Evolutionary conservation across 2,888 invertebrate genomes (phyloP).

Genomic region (Limenitis camilla): DNA sequence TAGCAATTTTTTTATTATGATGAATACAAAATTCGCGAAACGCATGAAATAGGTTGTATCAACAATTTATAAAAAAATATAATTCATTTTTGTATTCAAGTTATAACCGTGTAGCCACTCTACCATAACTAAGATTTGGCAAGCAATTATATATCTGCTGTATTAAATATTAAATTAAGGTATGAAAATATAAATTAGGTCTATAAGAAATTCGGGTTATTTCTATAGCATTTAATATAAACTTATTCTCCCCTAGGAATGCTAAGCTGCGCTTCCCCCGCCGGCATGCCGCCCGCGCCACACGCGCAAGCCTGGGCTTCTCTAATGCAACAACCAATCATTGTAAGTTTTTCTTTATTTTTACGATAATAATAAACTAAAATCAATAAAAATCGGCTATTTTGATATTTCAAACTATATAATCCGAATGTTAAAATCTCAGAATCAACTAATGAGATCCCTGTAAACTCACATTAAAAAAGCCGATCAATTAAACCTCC

Average conservation of each 20-base stretch:
- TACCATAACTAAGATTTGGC: too few species aligned
- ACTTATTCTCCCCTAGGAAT: conserved; percentile 39
- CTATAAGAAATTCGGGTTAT: too few species aligned
- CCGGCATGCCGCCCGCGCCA: conserved; percentile 63
- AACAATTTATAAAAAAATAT: neutral
- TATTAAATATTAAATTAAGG: too few species aligned
- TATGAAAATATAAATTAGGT: too few species aligned
- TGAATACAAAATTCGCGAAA: conserved; percentile 7
- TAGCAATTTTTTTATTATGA: conserved; percentile 16
- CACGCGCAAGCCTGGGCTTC: conserved; percentile 50
- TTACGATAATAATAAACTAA: neutral
- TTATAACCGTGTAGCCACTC: neutral
- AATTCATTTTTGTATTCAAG: neutral
- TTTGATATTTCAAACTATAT: neutral
- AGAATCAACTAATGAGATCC: too few species aligned
- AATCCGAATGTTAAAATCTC: neutral
- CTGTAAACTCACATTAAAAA: conserved; percentile 2
- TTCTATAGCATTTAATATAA: too few species aligned
- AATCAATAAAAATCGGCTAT: neutral
- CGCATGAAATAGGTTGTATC: neutral
- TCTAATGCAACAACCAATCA: conserved; percentile 47
- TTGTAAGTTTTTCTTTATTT: conserved; percentile 42
- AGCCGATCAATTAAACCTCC: conserved; percentile 2
- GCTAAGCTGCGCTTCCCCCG: conserved; percentile 64
- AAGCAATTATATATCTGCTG: too few species aligned